phyloP scores from a whole-genome alignment of 2,797 vertebrate species.

The Agapornis canus region DNA sequence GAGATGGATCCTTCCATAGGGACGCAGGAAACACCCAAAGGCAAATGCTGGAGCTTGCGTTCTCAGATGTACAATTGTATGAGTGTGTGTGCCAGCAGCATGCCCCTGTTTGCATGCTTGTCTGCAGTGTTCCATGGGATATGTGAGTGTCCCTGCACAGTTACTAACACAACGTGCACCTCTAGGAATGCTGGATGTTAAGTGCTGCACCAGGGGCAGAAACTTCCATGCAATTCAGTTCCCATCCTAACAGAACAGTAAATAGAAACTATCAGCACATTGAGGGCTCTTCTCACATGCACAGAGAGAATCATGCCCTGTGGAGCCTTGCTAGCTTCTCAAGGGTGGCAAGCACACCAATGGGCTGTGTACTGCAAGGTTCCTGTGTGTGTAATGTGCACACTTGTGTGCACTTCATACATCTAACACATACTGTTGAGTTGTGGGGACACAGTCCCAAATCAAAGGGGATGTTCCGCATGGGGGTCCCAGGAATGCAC shows the following conservation, averaged over 20 bases:
- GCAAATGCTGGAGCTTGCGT: neutral
- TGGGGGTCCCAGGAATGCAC: accelerated
- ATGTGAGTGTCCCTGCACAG: neutral
- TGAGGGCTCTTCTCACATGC: neutral
- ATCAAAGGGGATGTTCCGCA: neutral
- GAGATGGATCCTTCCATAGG: neutral
- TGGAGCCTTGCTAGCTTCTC: neutral
- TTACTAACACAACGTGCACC: accelerated
- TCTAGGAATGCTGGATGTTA: neutral
- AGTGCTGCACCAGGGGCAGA: neutral
- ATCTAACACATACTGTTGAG: accelerated
- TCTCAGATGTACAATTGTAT: neutral
- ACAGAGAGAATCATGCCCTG: neutral
- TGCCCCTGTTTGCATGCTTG: neutral
- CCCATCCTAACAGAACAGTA: neutral
- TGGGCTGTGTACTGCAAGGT: neutral
- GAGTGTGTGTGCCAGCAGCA: neutral
- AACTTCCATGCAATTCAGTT: neutral
- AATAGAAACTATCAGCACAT: neutral
- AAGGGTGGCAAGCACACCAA: neutral
- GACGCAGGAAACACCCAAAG: neutral
- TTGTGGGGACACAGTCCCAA: neutral
- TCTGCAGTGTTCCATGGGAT: neutral
- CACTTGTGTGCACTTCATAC: neutral
- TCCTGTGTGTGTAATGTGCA: accelerated